A percentile compares a stretch with the other conserved stretches of the same genome.
These are phyloP conservation scores for Eumacrocentrus americanus DNA, from an alignment of 2,888 invertebrate genomes.

Conservation along the genomic window DNA sequence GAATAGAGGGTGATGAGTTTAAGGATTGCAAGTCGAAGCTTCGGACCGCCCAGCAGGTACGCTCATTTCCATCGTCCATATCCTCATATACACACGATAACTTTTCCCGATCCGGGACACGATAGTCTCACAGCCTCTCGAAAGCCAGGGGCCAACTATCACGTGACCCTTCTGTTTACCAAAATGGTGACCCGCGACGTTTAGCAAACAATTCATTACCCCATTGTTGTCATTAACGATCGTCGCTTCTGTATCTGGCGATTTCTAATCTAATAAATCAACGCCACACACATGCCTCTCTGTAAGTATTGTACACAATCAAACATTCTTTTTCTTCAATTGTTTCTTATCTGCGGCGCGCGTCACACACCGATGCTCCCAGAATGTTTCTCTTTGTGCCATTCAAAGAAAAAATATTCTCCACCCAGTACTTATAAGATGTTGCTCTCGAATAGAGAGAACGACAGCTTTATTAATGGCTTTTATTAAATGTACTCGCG, in stretches of 20 bases:
- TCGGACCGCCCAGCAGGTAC: constrained; percentile 51
- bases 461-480: too few species aligned
- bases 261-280: too few species aligned
- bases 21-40: constrained; percentile 36
- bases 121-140: constrained; percentile 49
- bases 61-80: constrained; percentile 19
- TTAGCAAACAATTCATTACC: constrained; percentile 38
- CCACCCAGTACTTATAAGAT: background rate
- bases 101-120: constrained; percentile 46
- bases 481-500: too few species aligned
- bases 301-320: background rate
- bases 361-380: constrained; percentile 40
- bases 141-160: constrained; percentile 39
- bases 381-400: constrained; percentile 34
- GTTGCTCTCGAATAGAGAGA: constrained; percentile 1
- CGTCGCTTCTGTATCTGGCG: too few species aligned
- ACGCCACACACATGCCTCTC: background rate
- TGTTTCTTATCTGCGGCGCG: constrained; percentile 32
- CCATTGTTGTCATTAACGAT: constrained; percentile 19
- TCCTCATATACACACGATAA: constrained; percentile 32
- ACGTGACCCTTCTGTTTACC: constrained; percentile 61
- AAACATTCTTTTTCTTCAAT: constrained; percentile 6
- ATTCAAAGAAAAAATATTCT: background rate
- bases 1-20: constrained; percentile 42
- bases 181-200: constrained; percentile 56